These are phyloP conservation scores for Tichodroma muraria DNA, from an alignment of 2,113 vertebrate genomes.

Conservation along the genomic window DNA sequence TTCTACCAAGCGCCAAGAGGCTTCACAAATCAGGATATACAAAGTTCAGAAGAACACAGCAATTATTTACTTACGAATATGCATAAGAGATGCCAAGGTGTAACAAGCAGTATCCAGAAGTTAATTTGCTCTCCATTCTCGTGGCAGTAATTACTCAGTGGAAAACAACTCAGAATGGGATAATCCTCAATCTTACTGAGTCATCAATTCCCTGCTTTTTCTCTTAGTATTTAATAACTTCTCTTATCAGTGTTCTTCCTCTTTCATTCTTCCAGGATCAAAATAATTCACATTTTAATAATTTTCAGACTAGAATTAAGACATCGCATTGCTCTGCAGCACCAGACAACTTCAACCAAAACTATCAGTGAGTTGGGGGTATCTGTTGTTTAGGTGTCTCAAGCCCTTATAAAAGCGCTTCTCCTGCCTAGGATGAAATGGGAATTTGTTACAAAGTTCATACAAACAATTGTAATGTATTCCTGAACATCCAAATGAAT, in stretches of 20 bases:
- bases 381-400: background rate
- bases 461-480: background rate
- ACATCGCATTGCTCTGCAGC: background rate
- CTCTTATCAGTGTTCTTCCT: background rate
- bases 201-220: background rate
- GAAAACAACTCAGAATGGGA: background rate
- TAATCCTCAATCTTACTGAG: background rate
- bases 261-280: background rate
- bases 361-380: background rate
- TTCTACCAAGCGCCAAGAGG: background rate
- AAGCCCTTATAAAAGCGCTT: background rate
- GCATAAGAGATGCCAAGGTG: background rate
- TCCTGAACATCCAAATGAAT: background rate
- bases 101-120: background rate
- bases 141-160: rapidly evolving
- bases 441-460: background rate
- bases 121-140: background rate
- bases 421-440: background rate
- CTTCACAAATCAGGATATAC: background rate
- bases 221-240: background rate
- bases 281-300: background rate
- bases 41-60: background rate
- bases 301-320: background rate
- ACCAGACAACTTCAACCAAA: background rate
- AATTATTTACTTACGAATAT: background rate